Percentiles rank a stretch among this genome's conserved stretches.
phyloP scores from a whole-genome alignment of 2,888 invertebrate genomes.

The Perizoma flavofasciatum region DNA sequence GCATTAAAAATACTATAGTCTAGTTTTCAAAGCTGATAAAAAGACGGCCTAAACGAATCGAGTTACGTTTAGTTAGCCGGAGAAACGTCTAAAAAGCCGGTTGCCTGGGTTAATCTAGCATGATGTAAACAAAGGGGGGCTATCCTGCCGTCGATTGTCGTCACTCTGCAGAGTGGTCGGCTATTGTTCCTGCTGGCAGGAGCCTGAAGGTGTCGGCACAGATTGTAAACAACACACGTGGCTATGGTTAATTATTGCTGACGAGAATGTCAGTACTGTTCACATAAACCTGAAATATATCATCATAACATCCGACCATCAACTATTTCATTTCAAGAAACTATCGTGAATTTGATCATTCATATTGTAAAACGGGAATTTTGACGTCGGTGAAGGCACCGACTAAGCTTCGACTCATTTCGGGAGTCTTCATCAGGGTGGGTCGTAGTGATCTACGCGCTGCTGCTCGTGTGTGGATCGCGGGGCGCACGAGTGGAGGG shows the following conservation, averaged over 20 bases:
- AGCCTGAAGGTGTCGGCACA: constrained; percentile 17
- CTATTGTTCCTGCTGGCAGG: constrained; percentile 18
- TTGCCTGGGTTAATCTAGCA: neutral
- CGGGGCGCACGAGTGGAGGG: too few relatives aligned
- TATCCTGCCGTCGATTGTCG: constrained; percentile 26
- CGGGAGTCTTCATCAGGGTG: too few relatives aligned
- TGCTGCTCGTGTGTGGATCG: too few relatives aligned
- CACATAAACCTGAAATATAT: too few relatives aligned
- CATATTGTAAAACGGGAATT: too few relatives aligned
- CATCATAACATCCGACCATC: too few relatives aligned
- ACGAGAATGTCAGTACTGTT: constrained; percentile 1
- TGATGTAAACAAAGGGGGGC: constrained; percentile 34
- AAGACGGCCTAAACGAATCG: neutral
- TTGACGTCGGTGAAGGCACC: too few relatives aligned
- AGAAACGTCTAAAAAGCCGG: constrained; percentile 3
- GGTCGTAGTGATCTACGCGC: too few relatives aligned
- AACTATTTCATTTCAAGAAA: too few relatives aligned
- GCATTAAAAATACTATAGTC: too few relatives aligned
- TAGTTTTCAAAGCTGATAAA: neutral
- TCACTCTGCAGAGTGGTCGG: constrained; percentile 29
- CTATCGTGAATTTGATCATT: too few relatives aligned
- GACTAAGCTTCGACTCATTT: too few relatives aligned
- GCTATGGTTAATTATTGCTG: constrained; percentile 1
- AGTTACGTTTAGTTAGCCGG: neutral
- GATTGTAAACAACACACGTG: constrained; percentile 23